phyloP scores from a whole-genome alignment of 35 echinoderm and acorn worm species.

The Ophioderma brevispina region DNA sequence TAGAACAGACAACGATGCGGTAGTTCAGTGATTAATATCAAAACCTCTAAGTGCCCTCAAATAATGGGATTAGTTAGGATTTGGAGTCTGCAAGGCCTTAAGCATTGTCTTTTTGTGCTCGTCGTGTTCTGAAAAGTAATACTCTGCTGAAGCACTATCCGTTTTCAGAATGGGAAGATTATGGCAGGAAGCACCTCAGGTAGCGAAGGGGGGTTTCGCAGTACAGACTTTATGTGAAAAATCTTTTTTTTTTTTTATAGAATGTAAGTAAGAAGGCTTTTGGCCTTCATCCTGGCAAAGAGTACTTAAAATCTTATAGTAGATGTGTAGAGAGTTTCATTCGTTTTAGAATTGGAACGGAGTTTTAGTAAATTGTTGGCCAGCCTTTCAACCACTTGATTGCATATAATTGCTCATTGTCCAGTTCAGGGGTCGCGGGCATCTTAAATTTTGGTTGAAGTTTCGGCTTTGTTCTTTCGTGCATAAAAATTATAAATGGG shows the following conservation, averaged over 20 bases:
- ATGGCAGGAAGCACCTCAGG: not conserved
- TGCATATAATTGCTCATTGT: not conserved
- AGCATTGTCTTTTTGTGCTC: not conserved
- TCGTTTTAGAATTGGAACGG: not conserved
- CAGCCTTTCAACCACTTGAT: not conserved
- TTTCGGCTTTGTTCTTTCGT: not conserved
- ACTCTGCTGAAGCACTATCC: conserved; percentile 26
- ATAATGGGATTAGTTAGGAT: not conserved
- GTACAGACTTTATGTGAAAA: not conserved
- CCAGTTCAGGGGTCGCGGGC: not conserved
- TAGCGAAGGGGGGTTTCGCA: not conserved
- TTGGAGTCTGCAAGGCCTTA: conserved; percentile 20
- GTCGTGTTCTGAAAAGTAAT: conserved; percentile 33
- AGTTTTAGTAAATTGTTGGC: not conserved
- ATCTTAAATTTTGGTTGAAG: not conserved
- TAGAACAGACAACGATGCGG: conserved; percentile 42
- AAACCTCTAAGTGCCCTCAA: no score
- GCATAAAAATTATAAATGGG: not conserved
- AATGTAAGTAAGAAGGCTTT: not conserved
- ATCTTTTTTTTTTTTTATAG: no score
- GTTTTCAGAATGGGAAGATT: conserved; percentile 18
- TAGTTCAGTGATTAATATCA: conserved; percentile 47
- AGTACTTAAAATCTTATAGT: not conserved
- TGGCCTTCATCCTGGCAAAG: not conserved
- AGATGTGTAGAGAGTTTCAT: not conserved